These are phyloP conservation scores for Philopotamus ludificatus DNA, from an alignment of 1,140 invertebrate genomes.

Conservation along the genomic window DNA sequence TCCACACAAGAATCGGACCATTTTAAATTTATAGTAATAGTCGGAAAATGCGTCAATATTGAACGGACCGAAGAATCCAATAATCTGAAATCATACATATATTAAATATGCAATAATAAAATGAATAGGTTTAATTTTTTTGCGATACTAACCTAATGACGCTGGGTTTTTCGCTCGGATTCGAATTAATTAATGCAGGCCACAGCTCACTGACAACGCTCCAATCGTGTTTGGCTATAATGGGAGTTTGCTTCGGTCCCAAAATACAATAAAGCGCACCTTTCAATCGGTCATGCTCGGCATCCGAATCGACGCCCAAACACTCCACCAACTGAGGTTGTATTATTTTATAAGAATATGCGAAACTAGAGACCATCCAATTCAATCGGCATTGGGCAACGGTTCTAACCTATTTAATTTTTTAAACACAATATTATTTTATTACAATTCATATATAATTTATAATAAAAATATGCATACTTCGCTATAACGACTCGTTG, in stretches of 20 bases:
- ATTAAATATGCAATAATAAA: not conserved
- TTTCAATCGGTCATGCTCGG: constrained; percentile 73
- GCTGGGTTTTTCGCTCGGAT: constrained; percentile 78
- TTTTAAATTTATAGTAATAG: constrained; percentile 60
- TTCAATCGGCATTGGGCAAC: constrained; percentile 64
- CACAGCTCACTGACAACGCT: constrained; percentile 67
- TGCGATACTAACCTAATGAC: constrained; percentile 58
- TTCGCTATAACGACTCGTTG: constrained; percentile 67
- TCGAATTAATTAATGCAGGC: constrained; percentile 70
- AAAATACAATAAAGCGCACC: constrained; percentile 77
- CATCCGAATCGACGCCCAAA: constrained; percentile 59
- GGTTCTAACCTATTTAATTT: constrained; percentile 58
- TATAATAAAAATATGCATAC: constrained; percentile 10
- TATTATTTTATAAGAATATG: constrained; percentile 62
- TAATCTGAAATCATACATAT: constrained; percentile 50
- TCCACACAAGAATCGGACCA: constrained; percentile 58
- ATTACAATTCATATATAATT: not conserved
- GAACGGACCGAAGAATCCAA: constrained; percentile 62
- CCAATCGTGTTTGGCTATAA: constrained; percentile 77
- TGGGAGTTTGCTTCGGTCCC: constrained; percentile 60
- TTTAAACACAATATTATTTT: constrained; percentile 28
- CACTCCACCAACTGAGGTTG: constrained; percentile 61
- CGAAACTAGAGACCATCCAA: constrained; percentile 54
- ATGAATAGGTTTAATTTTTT: not conserved
- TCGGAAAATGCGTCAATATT: constrained; percentile 57